Evolutionary conservation across 2,888 invertebrate species (phyloP), one percentile per base, ranked within the genome.

Genomic region (Pecten maximus): DNA sequence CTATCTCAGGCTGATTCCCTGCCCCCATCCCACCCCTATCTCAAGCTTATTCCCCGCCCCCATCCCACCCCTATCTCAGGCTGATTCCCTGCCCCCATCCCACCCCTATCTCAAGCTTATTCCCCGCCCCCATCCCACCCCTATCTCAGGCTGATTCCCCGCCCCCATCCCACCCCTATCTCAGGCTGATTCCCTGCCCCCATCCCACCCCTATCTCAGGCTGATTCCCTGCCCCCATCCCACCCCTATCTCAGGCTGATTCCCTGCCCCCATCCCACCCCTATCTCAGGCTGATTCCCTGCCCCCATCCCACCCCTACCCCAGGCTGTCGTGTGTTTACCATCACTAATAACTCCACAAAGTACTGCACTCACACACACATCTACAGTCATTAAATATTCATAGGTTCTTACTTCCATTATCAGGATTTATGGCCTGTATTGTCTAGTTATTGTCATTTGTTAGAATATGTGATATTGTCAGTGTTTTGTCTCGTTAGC

Each of bases 381-480:
- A 74, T 28, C 74, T 74, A 74, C 74, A 74, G 8, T 74, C 15
- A 28, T 74, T 35, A 74, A 74, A 19, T 74, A 74, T 74, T 74
- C 74, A 74, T 74, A 28, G 35, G 10, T 74, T 35, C 35, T 74
- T 54, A 35, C 74, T 35, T 74, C 74, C 28, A 74, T 74, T 74
- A 74, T 35, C 35, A 35, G 28, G 74, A 74, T 74, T 74, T 6
- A 74, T 74, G 35, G 35, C 74, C 2, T 3, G 35, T 23, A 74
- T 74, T 74, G 74, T 74, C 74, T 74, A 74, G 35, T 35, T 74
- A 74, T 74, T 6, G 74, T 74, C 74, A 74, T 74, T 28, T 12
- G 28, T 74, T 74, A 35, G 74, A 28, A 74, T 74, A 74, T 23
- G 74, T 35, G 74, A 74, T 74, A 28, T 10, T 35, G 74, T 74